These are phyloP conservation scores for Haemorhous mexicanus DNA, from an alignment of 2,113 vertebrate genomes.

Conservation along the genomic window DNA sequence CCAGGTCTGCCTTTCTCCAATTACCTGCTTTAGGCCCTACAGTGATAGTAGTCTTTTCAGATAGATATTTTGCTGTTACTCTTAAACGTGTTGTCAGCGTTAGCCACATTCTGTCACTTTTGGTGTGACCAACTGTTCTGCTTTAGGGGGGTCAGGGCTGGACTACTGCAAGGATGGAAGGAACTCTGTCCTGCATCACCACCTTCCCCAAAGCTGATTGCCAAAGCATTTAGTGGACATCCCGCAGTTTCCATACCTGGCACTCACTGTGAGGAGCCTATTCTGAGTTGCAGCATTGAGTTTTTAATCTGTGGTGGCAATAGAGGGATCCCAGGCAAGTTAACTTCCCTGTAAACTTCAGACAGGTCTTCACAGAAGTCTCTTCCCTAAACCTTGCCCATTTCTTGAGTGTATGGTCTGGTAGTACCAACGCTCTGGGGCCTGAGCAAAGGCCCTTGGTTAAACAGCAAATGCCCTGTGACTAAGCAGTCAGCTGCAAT, in stretches of 20 bases:
- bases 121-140: rapidly evolving
- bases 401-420: not conserved
- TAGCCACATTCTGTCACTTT: not conserved
- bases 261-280: not conserved
- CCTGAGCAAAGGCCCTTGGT: not conserved
- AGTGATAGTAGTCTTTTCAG: not conserved
- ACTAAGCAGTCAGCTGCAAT: not conserved
- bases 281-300: not conserved
- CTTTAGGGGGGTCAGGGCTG: not conserved
- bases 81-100: not conserved
- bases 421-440: not conserved
- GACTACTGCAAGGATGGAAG: not conserved
- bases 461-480: not conserved
- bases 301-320: not conserved
- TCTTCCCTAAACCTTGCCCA: not conserved
- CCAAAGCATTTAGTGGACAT: not conserved
- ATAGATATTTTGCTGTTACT: not conserved
- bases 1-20: not conserved
- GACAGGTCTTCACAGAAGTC: not conserved
- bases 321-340: not conserved
- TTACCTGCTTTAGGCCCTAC: not conserved
- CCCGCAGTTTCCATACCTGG: not conserved
- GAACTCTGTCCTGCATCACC: not conserved
- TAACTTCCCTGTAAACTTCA: not conserved
- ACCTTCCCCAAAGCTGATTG: not conserved